Evolutionary conservation across 2,113 vertebrate species (phyloP).

Genomic region (Neolamprologus caudopunctatus): DNA sequence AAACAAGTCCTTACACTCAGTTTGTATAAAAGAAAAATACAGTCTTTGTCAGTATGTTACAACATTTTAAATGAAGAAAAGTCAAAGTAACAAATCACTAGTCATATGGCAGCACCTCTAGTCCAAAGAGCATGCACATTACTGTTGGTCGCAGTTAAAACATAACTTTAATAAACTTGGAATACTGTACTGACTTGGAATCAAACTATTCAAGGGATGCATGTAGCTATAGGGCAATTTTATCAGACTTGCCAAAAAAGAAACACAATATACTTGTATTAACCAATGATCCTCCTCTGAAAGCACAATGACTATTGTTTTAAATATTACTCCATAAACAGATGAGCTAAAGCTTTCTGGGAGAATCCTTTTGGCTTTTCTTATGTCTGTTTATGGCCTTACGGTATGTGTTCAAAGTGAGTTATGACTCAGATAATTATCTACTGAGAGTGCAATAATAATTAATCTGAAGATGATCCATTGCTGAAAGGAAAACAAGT

Average conservation of each 20-base stretch:
- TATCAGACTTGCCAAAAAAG: fast-evolving
- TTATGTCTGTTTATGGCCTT: background rate
- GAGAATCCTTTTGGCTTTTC: fast-evolving
- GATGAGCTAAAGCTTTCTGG: background rate
- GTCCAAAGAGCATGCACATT: background rate
- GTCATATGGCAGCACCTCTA: background rate
- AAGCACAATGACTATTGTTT: background rate
- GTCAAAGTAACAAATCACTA: background rate
- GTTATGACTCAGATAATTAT: background rate
- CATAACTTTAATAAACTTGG: background rate
- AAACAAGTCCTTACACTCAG: background rate
- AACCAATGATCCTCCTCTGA: background rate
- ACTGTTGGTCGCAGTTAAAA: background rate
- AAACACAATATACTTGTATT: background rate
- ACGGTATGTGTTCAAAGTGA: background rate
- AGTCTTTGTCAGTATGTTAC: background rate
- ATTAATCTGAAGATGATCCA: background rate
- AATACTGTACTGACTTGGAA: fast-evolving
- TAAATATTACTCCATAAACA: background rate
- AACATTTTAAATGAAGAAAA: background rate
- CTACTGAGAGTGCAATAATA: background rate
- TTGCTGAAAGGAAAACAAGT: background rate
- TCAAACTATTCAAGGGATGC: background rate
- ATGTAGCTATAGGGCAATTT: background rate
- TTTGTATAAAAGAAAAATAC: background rate